These are phyloP conservation scores for Papilio glaucus DNA, from an alignment of 1,140 invertebrate genomes.

Conservation along the genomic window DNA sequence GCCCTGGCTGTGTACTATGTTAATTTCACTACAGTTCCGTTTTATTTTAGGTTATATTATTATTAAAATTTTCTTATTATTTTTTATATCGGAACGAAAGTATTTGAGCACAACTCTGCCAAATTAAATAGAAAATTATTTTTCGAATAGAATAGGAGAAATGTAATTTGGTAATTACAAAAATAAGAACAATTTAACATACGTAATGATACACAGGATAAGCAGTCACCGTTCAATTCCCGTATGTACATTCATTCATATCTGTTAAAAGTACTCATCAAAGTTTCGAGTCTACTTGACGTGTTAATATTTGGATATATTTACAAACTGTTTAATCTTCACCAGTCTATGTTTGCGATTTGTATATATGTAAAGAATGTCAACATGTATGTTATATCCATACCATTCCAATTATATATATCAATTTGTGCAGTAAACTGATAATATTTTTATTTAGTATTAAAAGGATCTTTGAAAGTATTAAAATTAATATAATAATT, in stretches of 20 bases:
- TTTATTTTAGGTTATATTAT: background rate
- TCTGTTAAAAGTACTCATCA: too few species aligned
- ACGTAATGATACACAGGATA: too few species aligned
- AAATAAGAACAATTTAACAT: too few species aligned
- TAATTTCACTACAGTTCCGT: background rate
- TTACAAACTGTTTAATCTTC: conserved; percentile 40
- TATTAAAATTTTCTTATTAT: background rate
- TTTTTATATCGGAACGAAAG: background rate
- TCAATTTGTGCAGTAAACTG: background rate
- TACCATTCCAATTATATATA: background rate
- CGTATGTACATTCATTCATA: too few species aligned
- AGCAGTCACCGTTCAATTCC: too few species aligned
- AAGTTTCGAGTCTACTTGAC: background rate
- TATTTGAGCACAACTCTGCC: background rate
- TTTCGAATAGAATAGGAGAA: too few species aligned
- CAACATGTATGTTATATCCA: background rate
- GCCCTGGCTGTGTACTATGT: background rate
- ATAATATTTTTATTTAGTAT: background rate
- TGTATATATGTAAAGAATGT: background rate
- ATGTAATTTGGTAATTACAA: too few species aligned
- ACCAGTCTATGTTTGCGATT: background rate
- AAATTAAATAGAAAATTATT: too few species aligned
- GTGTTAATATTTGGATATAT: conserved; percentile 41
- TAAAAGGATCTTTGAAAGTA: background rate
- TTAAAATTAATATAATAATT: background rate